Evolutionary conservation across 2,888 invertebrate species (phyloP).

Genomic region (Tenthredo livida): DNA sequence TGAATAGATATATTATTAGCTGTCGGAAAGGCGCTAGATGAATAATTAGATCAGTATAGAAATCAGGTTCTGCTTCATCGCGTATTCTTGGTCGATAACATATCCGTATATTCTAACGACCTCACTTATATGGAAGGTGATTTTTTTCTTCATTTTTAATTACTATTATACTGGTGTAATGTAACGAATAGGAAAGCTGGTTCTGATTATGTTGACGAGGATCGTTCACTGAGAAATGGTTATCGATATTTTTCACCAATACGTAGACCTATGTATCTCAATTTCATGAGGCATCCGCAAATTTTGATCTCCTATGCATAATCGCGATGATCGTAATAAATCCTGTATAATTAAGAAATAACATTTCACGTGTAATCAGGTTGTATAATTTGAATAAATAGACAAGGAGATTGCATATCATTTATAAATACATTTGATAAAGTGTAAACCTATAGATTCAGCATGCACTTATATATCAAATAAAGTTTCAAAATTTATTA

Average conservation of each 20-base stretch:
- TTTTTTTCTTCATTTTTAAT: background rate
- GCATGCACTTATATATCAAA: background rate
- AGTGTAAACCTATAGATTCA: background rate
- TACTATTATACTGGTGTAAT: background rate
- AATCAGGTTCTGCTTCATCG: constrained; percentile 6
- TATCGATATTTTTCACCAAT: background rate
- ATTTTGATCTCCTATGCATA: background rate
- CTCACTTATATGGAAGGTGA: background rate
- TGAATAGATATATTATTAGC: background rate
- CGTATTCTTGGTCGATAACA: background rate
- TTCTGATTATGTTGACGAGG: background rate
- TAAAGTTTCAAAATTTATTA: background rate
- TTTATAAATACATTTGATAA: constrained; percentile 29
- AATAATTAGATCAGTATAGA: background rate
- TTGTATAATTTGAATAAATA: constrained; percentile 29
- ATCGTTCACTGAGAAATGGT: background rate
- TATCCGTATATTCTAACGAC: background rate
- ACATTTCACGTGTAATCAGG: background rate
- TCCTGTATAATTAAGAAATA: background rate
- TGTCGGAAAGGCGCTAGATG: background rate
- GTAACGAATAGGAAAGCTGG: background rate
- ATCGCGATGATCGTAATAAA: background rate
- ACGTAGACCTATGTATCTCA: background rate
- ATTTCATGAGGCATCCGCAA: background rate
- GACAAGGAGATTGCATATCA: constrained; percentile 23